phyloP scores from a whole-genome alignment of 2,113 vertebrate genomes.

The Leptocoma aspasia region DNA sequence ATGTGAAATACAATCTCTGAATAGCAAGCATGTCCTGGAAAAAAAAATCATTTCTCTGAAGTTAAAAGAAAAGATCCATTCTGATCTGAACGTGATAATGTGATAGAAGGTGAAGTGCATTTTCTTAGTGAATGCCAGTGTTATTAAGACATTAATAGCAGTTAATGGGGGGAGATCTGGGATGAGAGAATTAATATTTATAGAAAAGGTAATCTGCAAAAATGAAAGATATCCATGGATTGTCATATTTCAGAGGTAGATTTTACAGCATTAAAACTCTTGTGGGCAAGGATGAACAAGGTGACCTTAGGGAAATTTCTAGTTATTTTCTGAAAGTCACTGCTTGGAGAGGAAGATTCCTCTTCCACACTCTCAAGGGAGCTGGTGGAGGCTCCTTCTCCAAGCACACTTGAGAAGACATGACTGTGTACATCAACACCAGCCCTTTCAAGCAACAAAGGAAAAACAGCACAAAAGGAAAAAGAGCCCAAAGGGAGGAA shows the following conservation, averaged over 20 bases:
- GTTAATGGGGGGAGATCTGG: background rate
- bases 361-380: background rate
- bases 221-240: background rate
- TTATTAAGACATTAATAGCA: conserved; percentile 37
- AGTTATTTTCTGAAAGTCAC: background rate
- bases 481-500: background rate
- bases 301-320: conserved; percentile 11
- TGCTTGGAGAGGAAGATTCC: background rate
- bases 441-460: background rate
- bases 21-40: background rate
- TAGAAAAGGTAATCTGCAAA: background rate
- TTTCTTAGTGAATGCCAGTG: background rate
- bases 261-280: background rate
- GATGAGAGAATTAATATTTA: background rate
- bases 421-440: background rate
- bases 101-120: conserved; percentile 13
- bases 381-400: background rate
- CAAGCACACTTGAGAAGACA: background rate
- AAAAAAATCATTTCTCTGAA: background rate
- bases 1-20: conserved; percentile 17
- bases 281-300: background rate
- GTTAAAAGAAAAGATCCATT: background rate
- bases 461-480: background rate
- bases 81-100: background rate
- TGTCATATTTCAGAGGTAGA: background rate